Percentiles rank a stretch among this genome's conserved stretches.
Evolutionary conservation across 1,140 invertebrate species (phyloP).

Genomic region (Trachymyrmex cornetzi): DNA sequence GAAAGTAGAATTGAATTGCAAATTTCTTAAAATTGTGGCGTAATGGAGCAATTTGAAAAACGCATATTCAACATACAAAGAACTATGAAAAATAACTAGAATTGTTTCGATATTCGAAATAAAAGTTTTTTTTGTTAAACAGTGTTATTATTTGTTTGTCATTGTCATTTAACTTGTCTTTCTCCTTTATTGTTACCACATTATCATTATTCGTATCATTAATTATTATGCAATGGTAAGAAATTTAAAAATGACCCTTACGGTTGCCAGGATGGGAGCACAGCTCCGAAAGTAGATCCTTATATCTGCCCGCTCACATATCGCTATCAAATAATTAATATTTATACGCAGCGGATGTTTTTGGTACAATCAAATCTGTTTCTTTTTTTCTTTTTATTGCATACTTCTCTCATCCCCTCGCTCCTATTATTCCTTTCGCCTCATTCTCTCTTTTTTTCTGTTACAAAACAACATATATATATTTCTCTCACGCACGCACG

Average conservation of each 20-base stretch:
- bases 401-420: constrained; percentile 76
- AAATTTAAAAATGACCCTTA: constrained; percentile 85
- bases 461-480: constrained; percentile 82
- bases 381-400: constrained; percentile 75
- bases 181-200: constrained; percentile 68
- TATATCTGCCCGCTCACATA: constrained; percentile 81
- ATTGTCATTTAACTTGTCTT: constrained; percentile 74
- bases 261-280: constrained; percentile 83
- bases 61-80: too few relatives aligned
- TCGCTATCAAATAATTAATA: constrained; percentile 85
- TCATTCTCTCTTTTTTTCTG: constrained; percentile 71
- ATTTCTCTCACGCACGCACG: constrained; percentile 58
- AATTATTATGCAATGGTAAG: constrained; percentile 85
- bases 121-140: too few relatives aligned
- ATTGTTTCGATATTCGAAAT: too few relatives aligned
- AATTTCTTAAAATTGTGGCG: too few relatives aligned
- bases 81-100: too few relatives aligned
- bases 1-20: too few relatives aligned
- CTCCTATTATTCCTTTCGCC: constrained; percentile 74
- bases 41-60: too few relatives aligned
- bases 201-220: constrained; percentile 72
- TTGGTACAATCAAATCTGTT: constrained; percentile 85
- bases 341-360: constrained; percentile 86
- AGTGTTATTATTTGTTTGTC: constrained; percentile 63
- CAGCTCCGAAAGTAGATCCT: constrained; percentile 86